phyloP scores from a whole-genome alignment of 1,140 invertebrate genomes.

The Pinna nobilis region DNA sequence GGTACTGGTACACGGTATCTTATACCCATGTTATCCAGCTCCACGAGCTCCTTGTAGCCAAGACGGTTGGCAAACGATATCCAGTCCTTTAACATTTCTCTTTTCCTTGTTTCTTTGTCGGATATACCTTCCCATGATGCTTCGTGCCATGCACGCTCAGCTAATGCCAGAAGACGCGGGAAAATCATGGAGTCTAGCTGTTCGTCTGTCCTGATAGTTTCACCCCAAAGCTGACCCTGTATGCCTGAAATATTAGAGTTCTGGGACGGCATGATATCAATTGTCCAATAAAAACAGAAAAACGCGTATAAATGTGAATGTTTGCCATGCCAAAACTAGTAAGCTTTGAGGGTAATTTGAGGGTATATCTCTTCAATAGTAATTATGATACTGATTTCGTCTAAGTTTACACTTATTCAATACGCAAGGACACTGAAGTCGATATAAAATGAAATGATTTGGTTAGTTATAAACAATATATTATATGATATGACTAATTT shows the following conservation, averaged over 20 bases:
- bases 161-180: slow-evolving; percentile 63
- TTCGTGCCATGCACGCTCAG: slow-evolving; percentile 67
- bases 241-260: slow-evolving; percentile 62
- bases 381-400: too few relatives aligned
- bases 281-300: too few relatives aligned
- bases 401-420: too few relatives aligned
- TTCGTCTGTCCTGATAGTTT: slow-evolving; percentile 54
- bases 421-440: too few relatives aligned
- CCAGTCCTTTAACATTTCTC: slow-evolving; percentile 43
- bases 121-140: slow-evolving; percentile 56
- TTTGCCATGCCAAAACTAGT: too few relatives aligned
- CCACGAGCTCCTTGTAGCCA: slow-evolving; percentile 54
- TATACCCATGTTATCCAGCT: slow-evolving; percentile 51
- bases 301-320: too few relatives aligned
- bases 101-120: not conserved
- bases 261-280: too few relatives aligned
- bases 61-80: slow-evolving; percentile 57
- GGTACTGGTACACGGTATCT: slow-evolving; percentile 58
- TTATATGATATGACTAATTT: too few relatives aligned
- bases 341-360: too few relatives aligned
- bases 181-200: slow-evolving; percentile 63
- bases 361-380: too few relatives aligned
- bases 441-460: too few relatives aligned
- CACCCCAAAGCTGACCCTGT: slow-evolving; percentile 61
- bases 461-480: too few relatives aligned